Conservation (phyloP, 2,888 invertebrate genomes). For the Plusia festucae region DNA sequence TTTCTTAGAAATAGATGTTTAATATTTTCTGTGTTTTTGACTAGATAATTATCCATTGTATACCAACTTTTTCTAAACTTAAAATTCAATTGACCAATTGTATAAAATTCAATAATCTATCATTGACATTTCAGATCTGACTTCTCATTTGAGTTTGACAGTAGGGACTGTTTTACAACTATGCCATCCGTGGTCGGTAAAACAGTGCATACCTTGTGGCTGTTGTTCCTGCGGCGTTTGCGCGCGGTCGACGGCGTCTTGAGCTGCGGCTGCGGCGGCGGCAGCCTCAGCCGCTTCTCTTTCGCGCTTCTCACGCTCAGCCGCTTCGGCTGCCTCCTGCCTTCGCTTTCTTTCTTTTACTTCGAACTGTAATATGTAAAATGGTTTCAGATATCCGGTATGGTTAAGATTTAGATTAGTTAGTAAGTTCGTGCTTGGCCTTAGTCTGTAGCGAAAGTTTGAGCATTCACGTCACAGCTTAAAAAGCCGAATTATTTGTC, state of each 20-base stretch:
- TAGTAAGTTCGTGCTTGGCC: conserved; percentile 38
- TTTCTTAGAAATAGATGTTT: conserved; percentile 65
- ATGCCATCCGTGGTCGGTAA: not conserved
- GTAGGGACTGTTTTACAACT: not conserved
- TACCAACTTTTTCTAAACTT: not conserved
- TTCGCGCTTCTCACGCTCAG: conserved; percentile 92
- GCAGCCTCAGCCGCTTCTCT: conserved; percentile 87
- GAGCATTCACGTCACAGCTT: not conserved
- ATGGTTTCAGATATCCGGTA: not conserved
- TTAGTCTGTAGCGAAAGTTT: conserved; percentile 36
- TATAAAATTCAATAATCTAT: not conserved
- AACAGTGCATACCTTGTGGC: conserved; percentile 71
- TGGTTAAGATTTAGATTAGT: not conserved
- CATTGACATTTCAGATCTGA: not conserved
- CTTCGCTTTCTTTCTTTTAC: conserved; percentile 98
- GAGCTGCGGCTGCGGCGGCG: conserved; percentile 78
- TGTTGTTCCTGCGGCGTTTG: conserved; percentile 76
- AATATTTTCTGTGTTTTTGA: conserved; percentile 75
- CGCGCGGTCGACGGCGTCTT: conserved; percentile 80
- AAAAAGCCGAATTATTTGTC: not conserved
- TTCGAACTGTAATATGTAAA: conserved; percentile 93
- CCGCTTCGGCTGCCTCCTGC: conserved; percentile 95
- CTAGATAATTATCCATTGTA: conserved; percentile 20
- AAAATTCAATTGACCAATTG: not conserved
- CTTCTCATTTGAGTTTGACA: not conserved